Percentiles rank a stretch among this genome's conserved stretches.
phyloP scores from a whole-genome alignment of 2,888 invertebrate genomes.

The Megalurothrips usitatus region DNA sequence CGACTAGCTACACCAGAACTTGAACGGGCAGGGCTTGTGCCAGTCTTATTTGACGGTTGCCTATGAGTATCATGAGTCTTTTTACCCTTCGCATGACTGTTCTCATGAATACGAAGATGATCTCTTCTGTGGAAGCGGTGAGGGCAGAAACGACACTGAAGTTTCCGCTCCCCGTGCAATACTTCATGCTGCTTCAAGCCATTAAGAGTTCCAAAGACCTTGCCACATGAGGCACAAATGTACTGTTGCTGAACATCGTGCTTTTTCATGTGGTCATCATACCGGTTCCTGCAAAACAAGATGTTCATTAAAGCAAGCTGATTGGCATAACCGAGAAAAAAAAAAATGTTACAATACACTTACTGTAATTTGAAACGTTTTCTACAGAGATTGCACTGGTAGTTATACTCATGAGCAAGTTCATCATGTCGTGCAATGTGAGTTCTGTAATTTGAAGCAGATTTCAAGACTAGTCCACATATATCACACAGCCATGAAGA shows the following conservation, averaged over 20 bases:
- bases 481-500: background rate
- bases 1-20: background rate
- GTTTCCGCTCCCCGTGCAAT: background rate
- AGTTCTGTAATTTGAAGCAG: conserved; percentile 1
- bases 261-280: background rate
- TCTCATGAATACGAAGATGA: conserved; percentile 12
- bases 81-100: background rate
- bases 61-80: too few species aligned
- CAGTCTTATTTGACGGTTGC: too few species aligned
- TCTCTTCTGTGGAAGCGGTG: background rate
- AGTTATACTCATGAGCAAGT: background rate
- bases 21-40: too few species aligned
- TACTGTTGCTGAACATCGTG: background rate
- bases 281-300: background rate
- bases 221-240: conserved; percentile 1
- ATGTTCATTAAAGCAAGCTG: background rate
- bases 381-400: background rate
- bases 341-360: background rate
- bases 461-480: background rate
- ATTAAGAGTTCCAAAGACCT: background rate
- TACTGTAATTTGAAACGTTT: background rate
- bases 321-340: background rate
- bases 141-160: background rate
- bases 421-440: conserved; percentile 3
- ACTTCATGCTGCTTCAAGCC: background rate